Base-by-base conservation (phyloP, 2,797 vertebrate genomes). In the Coranthus polyacanthus region DNA sequence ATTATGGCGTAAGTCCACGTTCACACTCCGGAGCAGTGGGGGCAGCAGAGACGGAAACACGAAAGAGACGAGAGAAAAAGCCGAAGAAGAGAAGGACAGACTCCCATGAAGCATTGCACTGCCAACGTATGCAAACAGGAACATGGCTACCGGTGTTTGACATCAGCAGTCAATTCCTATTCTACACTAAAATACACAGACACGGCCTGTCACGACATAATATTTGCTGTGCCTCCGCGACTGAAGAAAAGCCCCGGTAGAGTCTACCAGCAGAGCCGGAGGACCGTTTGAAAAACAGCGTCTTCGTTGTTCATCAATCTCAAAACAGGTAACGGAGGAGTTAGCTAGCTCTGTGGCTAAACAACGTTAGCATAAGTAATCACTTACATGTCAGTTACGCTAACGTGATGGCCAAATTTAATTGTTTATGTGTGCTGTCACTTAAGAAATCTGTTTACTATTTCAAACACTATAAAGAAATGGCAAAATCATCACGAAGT, bases 51-150 rank as follows among this genome's bases (percentile, higher is more conserved):
- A 18, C 12, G 15, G 2, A 22, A 7, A 8, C 3, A 26, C 0
- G 1, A 8, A 41, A 5, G 1, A 16, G 6, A 1, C 0, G 7
- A n/a, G 8, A 32, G 21, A 11, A 12, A 32, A 12, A 34, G 26
- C 47, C 17, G 22, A 39, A 3, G 44, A 41, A 1, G 16, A 22
- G 4, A 13, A 71, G 1, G 22, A 2, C 5, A 3, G 5, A 17
- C 39, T 77, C 89, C 93, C 93, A 87, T 43, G 53, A 91, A 92
- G 88, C 92, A 85, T 51, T 79, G 87, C 89, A 79, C 44, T 90
- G 91, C 90, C 92, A 91, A 93, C 93, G 93, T 93, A 94, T 63
- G 83, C 93, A 94, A 90, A 90, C 89, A 90, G 88, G 75, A 90
- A 89, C 83, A 91, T 91, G 86, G 79, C 86, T 76, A 78, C 87